Percentiles rank a stretch among this genome's conserved stretches.
These are phyloP conservation scores for Eilema sororculum DNA, from an alignment of 2,888 invertebrate species.

Conservation along the genomic window DNA sequence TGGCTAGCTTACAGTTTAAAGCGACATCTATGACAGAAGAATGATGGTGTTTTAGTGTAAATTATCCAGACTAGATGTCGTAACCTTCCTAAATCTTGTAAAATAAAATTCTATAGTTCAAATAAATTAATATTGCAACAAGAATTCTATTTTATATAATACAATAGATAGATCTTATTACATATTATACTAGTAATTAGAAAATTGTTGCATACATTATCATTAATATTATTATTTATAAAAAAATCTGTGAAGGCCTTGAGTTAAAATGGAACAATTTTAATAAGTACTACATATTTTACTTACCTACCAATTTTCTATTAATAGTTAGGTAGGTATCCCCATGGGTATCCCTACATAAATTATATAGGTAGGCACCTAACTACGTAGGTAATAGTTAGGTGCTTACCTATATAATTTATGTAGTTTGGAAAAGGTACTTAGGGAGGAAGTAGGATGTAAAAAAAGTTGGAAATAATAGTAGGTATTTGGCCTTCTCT, in stretches of 20 bases:
- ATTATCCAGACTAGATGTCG: slow-evolving; percentile 10
- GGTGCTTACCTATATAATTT: not conserved
- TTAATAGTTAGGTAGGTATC: no score
- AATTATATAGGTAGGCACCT: no score
- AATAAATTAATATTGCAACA: not conserved
- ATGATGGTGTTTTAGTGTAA: not conserved
- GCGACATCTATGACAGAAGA: not conserved
- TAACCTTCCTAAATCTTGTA: not conserved
- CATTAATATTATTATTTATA: not conserved
- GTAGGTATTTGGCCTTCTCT: no score
- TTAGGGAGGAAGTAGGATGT: no score
- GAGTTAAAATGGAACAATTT: not conserved
- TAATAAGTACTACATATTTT: no score
- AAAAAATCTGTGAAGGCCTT: not conserved
- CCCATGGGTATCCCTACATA: no score
- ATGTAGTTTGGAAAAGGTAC: not conserved
- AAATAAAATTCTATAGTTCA: not conserved
- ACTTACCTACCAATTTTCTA: not conserved
- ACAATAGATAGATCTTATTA: not conserved
- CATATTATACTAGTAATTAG: not conserved
- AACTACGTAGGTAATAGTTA: not conserved
- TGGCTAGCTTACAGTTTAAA: not conserved
- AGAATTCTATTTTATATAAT: not conserved
- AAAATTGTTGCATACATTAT: not conserved
- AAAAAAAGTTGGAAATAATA: no score